These are phyloP conservation scores for Colletes gigas DNA, from an alignment of 1,140 invertebrate genomes.

Conservation along the genomic window DNA sequence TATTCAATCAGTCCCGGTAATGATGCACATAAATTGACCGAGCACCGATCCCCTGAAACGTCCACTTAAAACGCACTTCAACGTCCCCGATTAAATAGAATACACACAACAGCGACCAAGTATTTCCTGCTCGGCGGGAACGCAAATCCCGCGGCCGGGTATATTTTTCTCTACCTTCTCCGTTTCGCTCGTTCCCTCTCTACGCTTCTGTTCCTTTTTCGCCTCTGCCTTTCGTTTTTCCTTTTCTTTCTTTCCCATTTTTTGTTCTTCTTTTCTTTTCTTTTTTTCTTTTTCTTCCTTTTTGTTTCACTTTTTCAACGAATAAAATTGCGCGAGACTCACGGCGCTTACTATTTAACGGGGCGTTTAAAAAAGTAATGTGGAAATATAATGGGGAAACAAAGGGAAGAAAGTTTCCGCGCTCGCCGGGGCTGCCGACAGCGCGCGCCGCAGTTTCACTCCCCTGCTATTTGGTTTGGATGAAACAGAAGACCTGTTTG, in stretches of 20 bases:
- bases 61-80: slow-evolving; percentile 24
- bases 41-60: slow-evolving; percentile 4
- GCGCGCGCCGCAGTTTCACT: slow-evolving; percentile 63
- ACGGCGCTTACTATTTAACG: slow-evolving; percentile 64
- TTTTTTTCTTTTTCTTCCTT: neutral
- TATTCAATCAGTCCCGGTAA: slow-evolving; percentile 24
- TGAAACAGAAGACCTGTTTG: slow-evolving; percentile 71
- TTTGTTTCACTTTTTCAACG: slow-evolving; percentile 4
- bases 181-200: neutral
- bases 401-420: slow-evolving; percentile 66
- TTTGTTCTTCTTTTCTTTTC: neutral
- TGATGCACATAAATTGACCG: slow-evolving; percentile 14
- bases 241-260: neutral
- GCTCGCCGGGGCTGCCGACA: slow-evolving; percentile 45
- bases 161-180: neutral
- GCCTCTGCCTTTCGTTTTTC: neutral
- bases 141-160: slow-evolving; percentile 13
- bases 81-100: slow-evolving; percentile 9
- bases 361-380: slow-evolving; percentile 64
- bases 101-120: neutral
- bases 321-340: slow-evolving; percentile 54
- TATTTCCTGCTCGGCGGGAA: neutral
- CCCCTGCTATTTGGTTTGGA: slow-evolving; percentile 67
- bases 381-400: slow-evolving; percentile 61
- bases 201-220: neutral